phyloP scores from a whole-genome alignment of 1,140 invertebrate species.

The Trichonephila inaurata region DNA sequence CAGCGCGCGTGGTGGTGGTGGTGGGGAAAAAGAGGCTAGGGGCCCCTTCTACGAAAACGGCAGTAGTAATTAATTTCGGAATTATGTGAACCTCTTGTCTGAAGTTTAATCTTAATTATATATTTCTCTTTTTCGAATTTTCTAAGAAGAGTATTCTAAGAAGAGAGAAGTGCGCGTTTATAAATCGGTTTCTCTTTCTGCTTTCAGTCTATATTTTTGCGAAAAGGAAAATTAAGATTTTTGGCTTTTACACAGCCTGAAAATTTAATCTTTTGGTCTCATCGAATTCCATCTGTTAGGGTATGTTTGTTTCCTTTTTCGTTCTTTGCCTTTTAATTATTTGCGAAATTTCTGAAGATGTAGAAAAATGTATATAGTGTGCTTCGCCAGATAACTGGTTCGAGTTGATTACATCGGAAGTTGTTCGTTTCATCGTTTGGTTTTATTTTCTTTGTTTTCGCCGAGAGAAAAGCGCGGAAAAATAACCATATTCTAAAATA shows the following conservation, averaged over 20 bases:
- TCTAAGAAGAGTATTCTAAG: not conserved
- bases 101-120: constrained; percentile 76
- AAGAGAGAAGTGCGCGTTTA: constrained; percentile 25
- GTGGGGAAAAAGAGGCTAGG: not conserved
- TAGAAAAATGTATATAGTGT: not conserved
- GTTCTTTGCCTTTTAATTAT: constrained; percentile 37
- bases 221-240: constrained; percentile 65
- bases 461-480: not conserved
- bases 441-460: not conserved
- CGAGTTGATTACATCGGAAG: constrained; percentile 15
- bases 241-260: constrained; percentile 42
- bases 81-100: constrained; percentile 73
- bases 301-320: not conserved
- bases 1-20: not conserved
- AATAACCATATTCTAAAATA: not conserved
- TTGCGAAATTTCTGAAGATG: not conserved
- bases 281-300: constrained; percentile 43
- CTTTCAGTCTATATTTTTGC: constrained; percentile 13
- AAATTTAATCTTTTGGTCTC: constrained; percentile 68
- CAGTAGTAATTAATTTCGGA: constrained; percentile 75
- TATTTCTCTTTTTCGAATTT: constrained; percentile 70
- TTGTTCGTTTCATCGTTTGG: not conserved
- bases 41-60: constrained; percentile 53
- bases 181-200: constrained; percentile 63
- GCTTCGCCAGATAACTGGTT: not conserved